Percentiles rank a stretch among this genome's conserved stretches.
phyloP scores from a whole-genome alignment of 2,113 vertebrate species.

The Synodontis membranacea region DNA sequence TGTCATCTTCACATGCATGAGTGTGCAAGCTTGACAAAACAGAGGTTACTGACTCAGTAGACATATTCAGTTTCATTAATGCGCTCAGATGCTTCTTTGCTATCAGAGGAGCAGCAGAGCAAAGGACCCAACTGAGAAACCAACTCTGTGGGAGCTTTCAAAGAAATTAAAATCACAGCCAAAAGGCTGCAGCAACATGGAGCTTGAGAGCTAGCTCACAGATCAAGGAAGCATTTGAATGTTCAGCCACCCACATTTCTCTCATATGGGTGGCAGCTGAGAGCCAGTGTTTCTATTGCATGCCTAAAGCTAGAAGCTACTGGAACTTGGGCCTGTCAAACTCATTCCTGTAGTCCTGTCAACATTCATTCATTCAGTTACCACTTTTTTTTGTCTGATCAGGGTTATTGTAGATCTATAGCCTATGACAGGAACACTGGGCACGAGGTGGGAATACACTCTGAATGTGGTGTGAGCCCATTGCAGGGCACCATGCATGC shows the following conservation, averaged over 20 bases:
- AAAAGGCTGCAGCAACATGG: background rate
- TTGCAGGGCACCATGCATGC: background rate
- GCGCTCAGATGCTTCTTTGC: background rate
- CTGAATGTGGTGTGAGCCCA: background rate
- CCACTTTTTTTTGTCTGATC: background rate
- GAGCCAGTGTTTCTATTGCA: background rate
- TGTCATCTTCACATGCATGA: background rate
- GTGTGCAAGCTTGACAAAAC: background rate
- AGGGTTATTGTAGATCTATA: background rate
- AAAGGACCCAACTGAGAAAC: background rate
- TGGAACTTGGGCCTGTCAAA: background rate
- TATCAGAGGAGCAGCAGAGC: background rate
- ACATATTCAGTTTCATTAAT: background rate
- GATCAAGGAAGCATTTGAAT: constrained; percentile 11
- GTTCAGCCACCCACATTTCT: background rate
- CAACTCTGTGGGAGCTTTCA: background rate
- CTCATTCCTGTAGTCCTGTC: background rate
- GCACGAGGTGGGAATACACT: background rate
- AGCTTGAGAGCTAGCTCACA: background rate
- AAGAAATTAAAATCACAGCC: background rate
- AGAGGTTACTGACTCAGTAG: background rate
- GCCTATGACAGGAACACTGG: background rate
- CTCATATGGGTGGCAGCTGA: background rate
- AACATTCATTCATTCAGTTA: background rate
- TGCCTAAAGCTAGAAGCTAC: background rate